Conservation (phyloP, 2,113 vertebrate genomes). For the Monopterus albus region DNA sequence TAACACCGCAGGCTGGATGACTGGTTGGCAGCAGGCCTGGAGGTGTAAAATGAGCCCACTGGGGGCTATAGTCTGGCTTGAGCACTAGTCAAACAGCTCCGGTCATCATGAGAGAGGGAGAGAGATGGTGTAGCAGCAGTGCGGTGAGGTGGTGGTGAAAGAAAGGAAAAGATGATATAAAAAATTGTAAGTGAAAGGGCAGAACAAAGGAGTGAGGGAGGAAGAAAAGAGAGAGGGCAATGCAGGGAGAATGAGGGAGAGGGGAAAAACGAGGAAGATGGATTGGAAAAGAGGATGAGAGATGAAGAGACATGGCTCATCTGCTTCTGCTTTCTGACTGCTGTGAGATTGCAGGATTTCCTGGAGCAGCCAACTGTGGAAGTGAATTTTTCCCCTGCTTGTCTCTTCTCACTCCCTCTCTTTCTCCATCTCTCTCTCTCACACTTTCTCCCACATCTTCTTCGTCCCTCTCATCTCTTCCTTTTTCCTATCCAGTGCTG, state of each 20-base stretch:
- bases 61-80: conserved; percentile 64
- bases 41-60: conserved; percentile 67
- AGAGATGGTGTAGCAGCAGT: conserved; percentile 6
- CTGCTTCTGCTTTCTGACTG: conserved; percentile 73
- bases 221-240: conserved; percentile 33
- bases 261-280: conserved; percentile 51
- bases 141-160: conserved; percentile 34
- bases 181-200: conserved; percentile 24
- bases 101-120: conserved; percentile 45
- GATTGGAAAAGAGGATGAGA: conserved; percentile 54
- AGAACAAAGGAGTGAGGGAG: conserved; percentile 63
- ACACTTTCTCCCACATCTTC: conserved; percentile 31
- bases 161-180: conserved; percentile 17
- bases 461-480: conserved; percentile 32
- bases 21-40: conserved; percentile 53
- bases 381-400: conserved; percentile 77
- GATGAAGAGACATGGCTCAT: conserved; percentile 78
- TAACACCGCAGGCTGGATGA: conserved; percentile 39
- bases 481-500: conserved; percentile 53
- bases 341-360: conserved; percentile 80
- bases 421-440: conserved; percentile 22
- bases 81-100: conserved; percentile 64
- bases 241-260: conserved; percentile 51
- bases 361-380: conserved; percentile 79
- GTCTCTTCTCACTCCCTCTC: conserved; percentile 47